These are phyloP conservation scores for Vanessa cardui DNA, from an alignment of 2,888 invertebrate species.

Conservation along the genomic window DNA sequence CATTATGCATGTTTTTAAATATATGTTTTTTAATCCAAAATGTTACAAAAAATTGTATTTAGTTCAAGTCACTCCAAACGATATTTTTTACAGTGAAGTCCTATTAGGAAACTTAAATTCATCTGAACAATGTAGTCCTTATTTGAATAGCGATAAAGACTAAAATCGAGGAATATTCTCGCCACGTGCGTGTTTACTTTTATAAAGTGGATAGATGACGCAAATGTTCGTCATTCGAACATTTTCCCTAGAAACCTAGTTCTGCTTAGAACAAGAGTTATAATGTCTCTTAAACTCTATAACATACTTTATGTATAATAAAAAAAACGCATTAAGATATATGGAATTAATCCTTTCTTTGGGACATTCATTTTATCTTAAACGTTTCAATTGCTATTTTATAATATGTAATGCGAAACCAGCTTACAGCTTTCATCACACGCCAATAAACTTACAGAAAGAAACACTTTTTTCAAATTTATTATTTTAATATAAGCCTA, in stretches of 20 bases:
- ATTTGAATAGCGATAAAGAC: not conserved
- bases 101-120: conserved; percentile 2
- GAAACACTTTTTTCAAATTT: too few relatives aligned
- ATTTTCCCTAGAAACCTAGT: conserved; percentile 28
- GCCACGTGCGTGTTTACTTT: conserved; percentile 18
- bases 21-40: not conserved
- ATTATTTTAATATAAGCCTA: too few relatives aligned
- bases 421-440: too few relatives aligned
- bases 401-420: too few relatives aligned
- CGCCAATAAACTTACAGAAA: too few relatives aligned
- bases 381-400: too few relatives aligned
- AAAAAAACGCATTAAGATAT: too few relatives aligned
- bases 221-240: conserved; percentile 26
- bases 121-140: conserved; percentile 7
- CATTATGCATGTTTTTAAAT: too few relatives aligned
- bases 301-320: too few relatives aligned
- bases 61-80: not conserved
- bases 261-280: conserved; percentile 7
- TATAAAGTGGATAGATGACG: conserved; percentile 30
- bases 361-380: too few relatives aligned
- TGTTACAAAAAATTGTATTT: not conserved
- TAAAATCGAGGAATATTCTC: not conserved
- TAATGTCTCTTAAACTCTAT: not conserved
- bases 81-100: conserved; percentile 7
- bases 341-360: too few relatives aligned